Conservation (phyloP, 2,888 invertebrate species). For the Bembecia ichneumoniformis region DNA sequence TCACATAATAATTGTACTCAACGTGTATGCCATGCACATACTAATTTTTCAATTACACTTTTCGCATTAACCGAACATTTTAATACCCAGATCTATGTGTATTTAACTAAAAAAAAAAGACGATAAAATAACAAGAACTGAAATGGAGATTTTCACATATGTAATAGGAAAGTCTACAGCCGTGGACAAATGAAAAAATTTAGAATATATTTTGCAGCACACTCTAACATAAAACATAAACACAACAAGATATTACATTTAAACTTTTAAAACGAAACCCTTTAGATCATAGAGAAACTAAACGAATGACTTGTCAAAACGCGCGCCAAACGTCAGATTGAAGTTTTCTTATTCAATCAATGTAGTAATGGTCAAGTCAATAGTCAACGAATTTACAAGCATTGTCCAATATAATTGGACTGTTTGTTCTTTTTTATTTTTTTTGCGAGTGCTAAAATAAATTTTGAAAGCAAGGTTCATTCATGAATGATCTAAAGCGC, state of each 20-base stretch:
- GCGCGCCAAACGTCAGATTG: too few species aligned
- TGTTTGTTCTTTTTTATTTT: background rate
- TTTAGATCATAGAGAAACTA: background rate
- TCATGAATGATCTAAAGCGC: background rate
- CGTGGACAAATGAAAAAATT: constrained; percentile 43
- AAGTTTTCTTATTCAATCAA: too few species aligned
- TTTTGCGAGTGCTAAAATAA: too few species aligned
- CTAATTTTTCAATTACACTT: constrained; percentile 21
- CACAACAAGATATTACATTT: constrained; percentile 5
- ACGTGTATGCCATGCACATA: constrained; percentile 14
- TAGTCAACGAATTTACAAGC: too few species aligned
- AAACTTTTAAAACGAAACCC: background rate
- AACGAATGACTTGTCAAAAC: too few species aligned
- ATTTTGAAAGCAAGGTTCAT: too few species aligned
- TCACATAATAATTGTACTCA: constrained; percentile 18
- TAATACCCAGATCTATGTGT: constrained; percentile 32
- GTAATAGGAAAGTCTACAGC: constrained; percentile 33
- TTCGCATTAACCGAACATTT: constrained; percentile 11
- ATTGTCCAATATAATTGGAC: background rate
- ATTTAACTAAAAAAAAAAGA: constrained; percentile 21
- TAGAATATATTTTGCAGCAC: constrained; percentile 59
- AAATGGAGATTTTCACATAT: constrained; percentile 17
- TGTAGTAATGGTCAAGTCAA: too few species aligned
- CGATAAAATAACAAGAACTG: constrained; percentile 19
- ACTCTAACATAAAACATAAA: constrained; percentile 40